Evolutionary conservation across 1,140 invertebrate genomes (phyloP).

Genomic region (Hylyphantes graminicola): DNA sequence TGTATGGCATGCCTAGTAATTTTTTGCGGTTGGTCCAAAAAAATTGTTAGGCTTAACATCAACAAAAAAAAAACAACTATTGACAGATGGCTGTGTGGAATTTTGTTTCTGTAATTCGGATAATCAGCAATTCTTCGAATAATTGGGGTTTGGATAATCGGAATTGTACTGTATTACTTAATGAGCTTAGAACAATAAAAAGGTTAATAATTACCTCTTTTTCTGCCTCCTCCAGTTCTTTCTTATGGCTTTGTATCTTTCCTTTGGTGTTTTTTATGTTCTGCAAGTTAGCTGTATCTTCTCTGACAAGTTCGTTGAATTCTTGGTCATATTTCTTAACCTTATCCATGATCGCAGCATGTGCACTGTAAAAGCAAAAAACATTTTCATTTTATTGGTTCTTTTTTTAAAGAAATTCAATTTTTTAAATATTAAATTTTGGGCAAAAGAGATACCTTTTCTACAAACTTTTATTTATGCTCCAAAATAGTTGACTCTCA

Average conservation of each 20-base stretch:
- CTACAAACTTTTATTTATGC: too few relatives aligned
- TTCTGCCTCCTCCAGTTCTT: constrained; percentile 66
- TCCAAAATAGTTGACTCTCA: too few relatives aligned
- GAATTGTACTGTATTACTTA: too few relatives aligned
- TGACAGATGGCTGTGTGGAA: too few relatives aligned
- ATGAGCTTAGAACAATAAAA: not conserved
- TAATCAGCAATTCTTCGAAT: too few relatives aligned
- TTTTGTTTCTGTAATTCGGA: too few relatives aligned
- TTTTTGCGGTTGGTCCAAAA: too few relatives aligned
- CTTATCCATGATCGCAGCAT: constrained; percentile 4
- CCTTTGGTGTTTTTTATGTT: constrained; percentile 69
- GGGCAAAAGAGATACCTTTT: too few relatives aligned
- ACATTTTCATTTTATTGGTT: not conserved
- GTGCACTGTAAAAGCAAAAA: constrained; percentile 3
- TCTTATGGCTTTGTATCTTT: constrained; percentile 68
- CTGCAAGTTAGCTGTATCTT: constrained; percentile 68
- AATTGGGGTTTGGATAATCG: too few relatives aligned
- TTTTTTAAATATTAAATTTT: not conserved
- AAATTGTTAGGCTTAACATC: too few relatives aligned
- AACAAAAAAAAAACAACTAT: too few relatives aligned
- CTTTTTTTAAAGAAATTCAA: not conserved
- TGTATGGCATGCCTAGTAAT: too few relatives aligned
- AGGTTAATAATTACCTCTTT: constrained; percentile 65
- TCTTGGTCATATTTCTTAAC: constrained; percentile 59
- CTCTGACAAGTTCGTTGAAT: constrained; percentile 68